Evolutionary conservation across 2,888 invertebrate species (phyloP), one percentile per base, ranked within the genome.

Genomic region (Sarcophaga subvicina): DNA sequence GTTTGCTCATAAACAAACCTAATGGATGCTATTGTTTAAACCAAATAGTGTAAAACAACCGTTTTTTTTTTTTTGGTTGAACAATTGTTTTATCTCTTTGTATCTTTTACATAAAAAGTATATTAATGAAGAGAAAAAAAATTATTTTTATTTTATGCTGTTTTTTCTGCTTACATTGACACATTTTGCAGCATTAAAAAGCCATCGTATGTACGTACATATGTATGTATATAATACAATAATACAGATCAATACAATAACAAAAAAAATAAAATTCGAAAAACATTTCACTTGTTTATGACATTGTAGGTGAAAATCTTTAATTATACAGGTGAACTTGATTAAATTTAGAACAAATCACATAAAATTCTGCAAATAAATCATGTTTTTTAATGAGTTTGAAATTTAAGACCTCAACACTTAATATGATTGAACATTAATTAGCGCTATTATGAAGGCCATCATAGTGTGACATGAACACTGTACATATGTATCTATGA

Each of bases 241-340:
- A 54, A 17, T 14, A 49, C 49, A 49, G 1, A 49, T 49, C 49
- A 4, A 45, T 27, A 37, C 66, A 25, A 73, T 63, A 54, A 60
- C 14, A 71, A 60, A 49, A 63, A 63, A 49, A 63, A 63, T 12
- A 66, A 69, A 22, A 66, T 12, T 62, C 62, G 17, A 71, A 77
- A 90, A 89, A 91, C 59, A 71, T 91, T 91, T 91, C 91, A 91
- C 91, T 90, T 90, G 88, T 90, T 91, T 91, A 92, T 92, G 91
- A 91, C 91, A 91, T 90, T 90, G 90, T 90, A 89, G 90, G 89
- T 89, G 85, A 83, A 82, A 81, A 80, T 67, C 54, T 45, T 79
- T 75, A 75, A 75, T 78, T 79, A 67, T 72, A 79, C 81, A 87
- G 87, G 87, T 88, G 81, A 25, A 73, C 78, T 85, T 84, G 78